Conservation (phyloP, 2,113 vertebrate species). For the Cebidichthys violaceus region DNA sequence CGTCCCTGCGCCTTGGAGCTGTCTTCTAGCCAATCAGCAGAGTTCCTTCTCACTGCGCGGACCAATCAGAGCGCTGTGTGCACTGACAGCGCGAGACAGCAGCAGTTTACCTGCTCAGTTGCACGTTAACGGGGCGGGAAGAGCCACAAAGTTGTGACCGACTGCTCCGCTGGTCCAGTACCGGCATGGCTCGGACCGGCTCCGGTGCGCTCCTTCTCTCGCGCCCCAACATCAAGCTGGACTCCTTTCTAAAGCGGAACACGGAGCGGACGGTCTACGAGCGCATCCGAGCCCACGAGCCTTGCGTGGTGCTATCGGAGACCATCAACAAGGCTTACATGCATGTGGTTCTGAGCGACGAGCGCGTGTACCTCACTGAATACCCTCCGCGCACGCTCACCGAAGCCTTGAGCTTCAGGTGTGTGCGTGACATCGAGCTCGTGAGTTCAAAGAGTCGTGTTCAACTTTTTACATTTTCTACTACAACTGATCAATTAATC, state of each 20-base stretch:
- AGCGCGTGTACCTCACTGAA: slow-evolving; percentile 84
- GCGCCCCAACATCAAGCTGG: slow-evolving; percentile 79
- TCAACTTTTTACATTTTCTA: neutral
- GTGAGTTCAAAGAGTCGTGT: slow-evolving; percentile 72
- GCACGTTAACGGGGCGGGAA: rapidly evolving
- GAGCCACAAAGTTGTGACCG: too few relatives aligned
- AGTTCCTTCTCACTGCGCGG: neutral
- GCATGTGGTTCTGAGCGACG: slow-evolving; percentile 85
- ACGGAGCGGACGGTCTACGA: slow-evolving; percentile 79
- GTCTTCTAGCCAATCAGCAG: slow-evolving; percentile 49
- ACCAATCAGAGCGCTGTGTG: slow-evolving; percentile 61
- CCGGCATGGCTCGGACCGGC: slow-evolving; percentile 71
- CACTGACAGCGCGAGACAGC: neutral
- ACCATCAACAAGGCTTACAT: slow-evolving; percentile 79
- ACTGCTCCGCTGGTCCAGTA: neutral
- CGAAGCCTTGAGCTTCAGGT: slow-evolving; percentile 72
- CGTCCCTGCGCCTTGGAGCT: too few relatives aligned
- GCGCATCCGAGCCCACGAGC: slow-evolving; percentile 81
- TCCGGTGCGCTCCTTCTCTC: slow-evolving; percentile 22
- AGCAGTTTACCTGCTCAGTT: slow-evolving; percentile 18
- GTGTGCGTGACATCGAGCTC: slow-evolving; percentile 83
- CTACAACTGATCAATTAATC: neutral
- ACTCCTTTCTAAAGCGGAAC: slow-evolving; percentile 85
- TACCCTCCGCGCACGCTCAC: slow-evolving; percentile 81
- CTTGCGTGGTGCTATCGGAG: slow-evolving; percentile 83